Percentiles rank a stretch among this genome's conserved stretches.
phyloP scores from a whole-genome alignment of 2,888 invertebrate species.

The Cyaniris semiargus region DNA sequence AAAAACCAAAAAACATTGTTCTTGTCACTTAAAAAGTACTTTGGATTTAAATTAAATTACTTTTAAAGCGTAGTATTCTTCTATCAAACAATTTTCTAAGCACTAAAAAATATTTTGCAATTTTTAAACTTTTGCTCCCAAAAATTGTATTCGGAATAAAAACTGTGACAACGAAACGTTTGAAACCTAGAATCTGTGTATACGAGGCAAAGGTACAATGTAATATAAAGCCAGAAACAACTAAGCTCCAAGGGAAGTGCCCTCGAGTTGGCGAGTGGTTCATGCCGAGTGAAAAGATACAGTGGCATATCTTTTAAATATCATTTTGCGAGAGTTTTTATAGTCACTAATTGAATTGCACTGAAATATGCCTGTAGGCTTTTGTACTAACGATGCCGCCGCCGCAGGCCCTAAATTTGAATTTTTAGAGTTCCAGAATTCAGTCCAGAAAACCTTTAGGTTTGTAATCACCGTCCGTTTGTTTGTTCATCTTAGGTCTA shows the following conservation, averaged over 20 bases:
- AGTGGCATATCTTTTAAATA: conserved; percentile 14
- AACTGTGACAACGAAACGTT: conserved; percentile 2
- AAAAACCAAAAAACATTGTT: too few species aligned
- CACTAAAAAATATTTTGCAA: background rate
- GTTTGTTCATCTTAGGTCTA: too few species aligned
- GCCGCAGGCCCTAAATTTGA: background rate
- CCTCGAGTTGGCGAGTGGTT: background rate
- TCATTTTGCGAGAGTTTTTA: conserved; percentile 7
- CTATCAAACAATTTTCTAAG: background rate
- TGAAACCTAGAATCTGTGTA: background rate
- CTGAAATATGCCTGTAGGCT: background rate
- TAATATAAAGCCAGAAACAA: conserved; percentile 14
- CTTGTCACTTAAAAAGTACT: too few species aligned
- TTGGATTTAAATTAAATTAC: too few species aligned
- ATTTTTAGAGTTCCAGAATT: background rate
- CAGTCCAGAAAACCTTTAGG: too few species aligned
- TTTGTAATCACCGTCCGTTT: too few species aligned
- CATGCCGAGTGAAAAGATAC: conserved; percentile 1
- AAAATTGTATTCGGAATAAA: background rate
- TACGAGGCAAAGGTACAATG: conserved; percentile 7
- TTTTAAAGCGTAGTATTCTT: too few species aligned
- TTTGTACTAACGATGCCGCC: background rate
- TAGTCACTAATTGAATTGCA: conserved; percentile 5
- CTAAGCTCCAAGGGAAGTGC: conserved; percentile 1
- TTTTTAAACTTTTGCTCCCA: background rate